phyloP scores from a whole-genome alignment of 2,797 vertebrate genomes.

The Diplodus sargus region DNA sequence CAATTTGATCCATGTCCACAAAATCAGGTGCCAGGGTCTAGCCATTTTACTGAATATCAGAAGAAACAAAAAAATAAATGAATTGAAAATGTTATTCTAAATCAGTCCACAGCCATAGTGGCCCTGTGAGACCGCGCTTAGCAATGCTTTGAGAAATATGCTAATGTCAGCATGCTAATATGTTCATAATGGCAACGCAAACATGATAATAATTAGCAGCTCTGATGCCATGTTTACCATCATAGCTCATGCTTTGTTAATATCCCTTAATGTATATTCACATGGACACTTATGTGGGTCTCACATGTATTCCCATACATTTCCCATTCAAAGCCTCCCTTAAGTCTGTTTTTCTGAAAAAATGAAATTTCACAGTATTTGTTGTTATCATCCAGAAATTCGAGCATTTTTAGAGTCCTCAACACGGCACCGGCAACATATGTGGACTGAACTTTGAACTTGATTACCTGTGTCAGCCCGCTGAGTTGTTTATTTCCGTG shows the following conservation, averaged over 20 bases:
- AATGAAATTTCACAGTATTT: neutral
- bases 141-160: neutral
- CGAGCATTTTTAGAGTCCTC: neutral
- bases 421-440: neutral
- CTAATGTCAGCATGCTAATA: neutral
- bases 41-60: neutral
- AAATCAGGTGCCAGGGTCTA: neutral
- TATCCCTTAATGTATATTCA: no score
- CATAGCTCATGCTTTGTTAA: neutral
- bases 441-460: neutral
- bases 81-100: neutral
- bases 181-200: neutral
- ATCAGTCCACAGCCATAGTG: neutral
- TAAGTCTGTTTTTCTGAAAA: no score
- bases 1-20: no score
- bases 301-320: no score
- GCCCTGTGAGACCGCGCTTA: neutral
- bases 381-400: neutral
- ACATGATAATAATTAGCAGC: neutral
- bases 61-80: neutral
- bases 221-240: neutral
- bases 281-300: no score
- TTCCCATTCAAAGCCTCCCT: no score
- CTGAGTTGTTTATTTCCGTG: slow-evolving; percentile 49
- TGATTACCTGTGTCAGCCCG: slow-evolving; percentile 1